Conservation (phyloP, 2,888 invertebrate species). For the Protodeltote pygarga region DNA sequence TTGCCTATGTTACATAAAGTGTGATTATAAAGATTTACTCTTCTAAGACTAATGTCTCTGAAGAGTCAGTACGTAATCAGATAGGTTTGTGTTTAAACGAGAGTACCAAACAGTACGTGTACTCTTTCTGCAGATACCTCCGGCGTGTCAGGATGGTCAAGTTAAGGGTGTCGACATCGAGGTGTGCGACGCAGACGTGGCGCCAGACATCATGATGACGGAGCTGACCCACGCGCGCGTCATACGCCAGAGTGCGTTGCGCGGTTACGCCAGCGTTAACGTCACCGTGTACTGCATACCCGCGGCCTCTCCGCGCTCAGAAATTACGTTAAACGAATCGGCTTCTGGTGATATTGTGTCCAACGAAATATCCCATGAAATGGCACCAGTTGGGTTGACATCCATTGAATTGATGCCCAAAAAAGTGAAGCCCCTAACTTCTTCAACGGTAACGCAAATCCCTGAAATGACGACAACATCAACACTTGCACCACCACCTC, state of each 20-base stretch:
- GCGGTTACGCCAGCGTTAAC: slow-evolving; percentile 17
- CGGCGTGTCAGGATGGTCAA: slow-evolving; percentile 10
- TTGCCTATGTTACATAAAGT: too few species aligned
- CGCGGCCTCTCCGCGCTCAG: too few species aligned
- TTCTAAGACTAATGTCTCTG: too few species aligned
- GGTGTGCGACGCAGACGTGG: slow-evolving; percentile 29
- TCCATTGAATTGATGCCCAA: slow-evolving; percentile 10
- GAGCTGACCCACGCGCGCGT: slow-evolving; percentile 18
- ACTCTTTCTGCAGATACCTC: slow-evolving; percentile 24
- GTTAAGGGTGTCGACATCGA: slow-evolving; percentile 22
- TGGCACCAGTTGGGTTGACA: neutral
- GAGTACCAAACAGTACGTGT: slow-evolving; percentile 1
- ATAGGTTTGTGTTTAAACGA: neutral
- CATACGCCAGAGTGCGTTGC: slow-evolving; percentile 16
- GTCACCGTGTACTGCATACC: slow-evolving; percentile 28
- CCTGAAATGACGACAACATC: too few species aligned
- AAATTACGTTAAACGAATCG: slow-evolving; percentile 3
- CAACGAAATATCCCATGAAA: slow-evolving; percentile 1
- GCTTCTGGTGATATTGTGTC: neutral
- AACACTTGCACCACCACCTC: neutral
- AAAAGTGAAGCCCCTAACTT: neutral
- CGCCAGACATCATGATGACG: slow-evolving; percentile 18
- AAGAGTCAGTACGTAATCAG: too few species aligned
- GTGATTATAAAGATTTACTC: too few species aligned
- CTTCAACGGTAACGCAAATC: too few species aligned